Evolutionary conservation across 2,888 invertebrate genomes (phyloP).

Genomic region (Nomada flava): DNA sequence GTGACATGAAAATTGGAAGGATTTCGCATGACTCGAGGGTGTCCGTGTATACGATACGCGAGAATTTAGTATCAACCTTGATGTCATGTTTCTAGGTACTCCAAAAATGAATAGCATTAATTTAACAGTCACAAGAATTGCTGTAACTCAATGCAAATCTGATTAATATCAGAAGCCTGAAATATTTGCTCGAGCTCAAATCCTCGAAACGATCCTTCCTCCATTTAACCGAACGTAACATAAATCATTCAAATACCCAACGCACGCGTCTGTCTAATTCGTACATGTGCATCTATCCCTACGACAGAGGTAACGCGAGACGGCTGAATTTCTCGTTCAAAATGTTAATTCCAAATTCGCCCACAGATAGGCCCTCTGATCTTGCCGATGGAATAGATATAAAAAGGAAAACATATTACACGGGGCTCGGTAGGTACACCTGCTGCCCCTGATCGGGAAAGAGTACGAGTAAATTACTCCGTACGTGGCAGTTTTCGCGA

Average conservation of each 20-base stretch:
- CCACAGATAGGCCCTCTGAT: conserved; percentile 40
- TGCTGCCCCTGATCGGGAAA: conserved; percentile 68
- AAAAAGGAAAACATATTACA: conserved; percentile 16
- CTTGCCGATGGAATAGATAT: conserved; percentile 25
- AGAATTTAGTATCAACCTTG: no score
- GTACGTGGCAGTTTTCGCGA: conserved; percentile 58
- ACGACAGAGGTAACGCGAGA: background rate
- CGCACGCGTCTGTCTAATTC: conserved; percentile 16
- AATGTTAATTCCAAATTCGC: conserved; percentile 52
- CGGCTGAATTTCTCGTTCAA: background rate
- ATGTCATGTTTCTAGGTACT: no score
- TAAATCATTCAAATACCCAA: conserved; percentile 42
- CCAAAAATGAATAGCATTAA: no score
- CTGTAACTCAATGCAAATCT: background rate
- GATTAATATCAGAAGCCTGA: background rate
- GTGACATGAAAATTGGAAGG: background rate
- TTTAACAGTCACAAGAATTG: background rate
- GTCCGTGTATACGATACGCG: background rate
- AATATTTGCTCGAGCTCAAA: background rate
- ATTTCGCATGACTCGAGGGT: background rate
- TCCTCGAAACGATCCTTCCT: background rate
- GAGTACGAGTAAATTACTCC: conserved; percentile 63
- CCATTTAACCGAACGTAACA: background rate
- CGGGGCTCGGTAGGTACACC: conserved; percentile 52
- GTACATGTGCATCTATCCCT: background rate